These are phyloP conservation scores for Lacerta agilis DNA, from an alignment of 2,797 vertebrate genomes.

Conservation along the genomic window DNA sequence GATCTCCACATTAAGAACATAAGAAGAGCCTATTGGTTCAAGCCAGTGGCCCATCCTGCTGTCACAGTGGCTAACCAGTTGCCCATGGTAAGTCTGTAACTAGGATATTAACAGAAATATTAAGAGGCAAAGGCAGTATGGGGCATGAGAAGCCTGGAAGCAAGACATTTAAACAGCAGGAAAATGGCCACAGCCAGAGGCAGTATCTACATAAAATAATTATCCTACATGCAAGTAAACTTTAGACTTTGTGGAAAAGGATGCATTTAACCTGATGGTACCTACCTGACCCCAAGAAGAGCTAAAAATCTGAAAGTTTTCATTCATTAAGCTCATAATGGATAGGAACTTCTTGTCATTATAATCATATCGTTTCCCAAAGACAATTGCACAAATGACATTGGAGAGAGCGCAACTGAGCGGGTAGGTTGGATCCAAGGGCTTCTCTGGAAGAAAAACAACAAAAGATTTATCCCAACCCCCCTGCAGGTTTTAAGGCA, in stretches of 20 bases:
- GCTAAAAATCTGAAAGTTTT: background rate
- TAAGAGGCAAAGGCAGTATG: background rate
- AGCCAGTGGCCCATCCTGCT: too few relatives aligned
- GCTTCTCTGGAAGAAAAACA: background rate
- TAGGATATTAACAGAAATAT: too few relatives aligned
- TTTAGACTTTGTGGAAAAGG: background rate
- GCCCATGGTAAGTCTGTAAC: too few relatives aligned
- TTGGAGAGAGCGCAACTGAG: slow-evolving; percentile 35
- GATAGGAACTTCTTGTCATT: slow-evolving; percentile 33
- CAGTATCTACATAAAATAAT: background rate
- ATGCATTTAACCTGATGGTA: too few relatives aligned
- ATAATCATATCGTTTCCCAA: slow-evolving; percentile 42
- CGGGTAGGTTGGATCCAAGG: slow-evolving; percentile 24
- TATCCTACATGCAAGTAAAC: background rate
- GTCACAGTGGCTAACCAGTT: too few relatives aligned
- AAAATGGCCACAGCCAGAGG: background rate
- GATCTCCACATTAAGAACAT: too few relatives aligned
- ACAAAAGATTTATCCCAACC: too few relatives aligned
- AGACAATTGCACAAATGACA: slow-evolving; percentile 36
- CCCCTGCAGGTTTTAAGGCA: too few relatives aligned
- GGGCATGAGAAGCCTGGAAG: too few relatives aligned
- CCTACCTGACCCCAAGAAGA: slow-evolving; percentile 47
- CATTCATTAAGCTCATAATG: slow-evolving; percentile 8
- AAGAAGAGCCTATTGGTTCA: too few relatives aligned
- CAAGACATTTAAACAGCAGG: background rate